Evolutionary conservation across 2,113 vertebrate genomes (phyloP), one percentile per base, ranked within the genome.

Genomic region (Sebastes fasciatus): DNA sequence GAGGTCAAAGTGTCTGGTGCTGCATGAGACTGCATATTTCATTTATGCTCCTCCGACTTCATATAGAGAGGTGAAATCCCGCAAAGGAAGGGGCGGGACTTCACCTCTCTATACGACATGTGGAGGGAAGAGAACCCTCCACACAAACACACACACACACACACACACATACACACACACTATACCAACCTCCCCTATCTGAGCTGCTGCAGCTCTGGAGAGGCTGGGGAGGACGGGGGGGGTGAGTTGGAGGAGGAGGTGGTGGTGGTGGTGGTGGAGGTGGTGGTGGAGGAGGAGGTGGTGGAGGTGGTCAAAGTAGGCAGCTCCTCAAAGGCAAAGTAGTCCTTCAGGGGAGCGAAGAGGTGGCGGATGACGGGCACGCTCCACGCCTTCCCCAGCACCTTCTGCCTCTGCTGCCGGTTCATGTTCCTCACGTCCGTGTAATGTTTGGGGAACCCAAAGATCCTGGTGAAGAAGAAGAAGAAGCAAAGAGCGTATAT

Each of bases 371-470:
- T 97, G 84, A 99, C 96, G 0, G 98, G 98, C 14, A 98, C 95
- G 0, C 96, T 98, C 98, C 98, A 99, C 0, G 98, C 96, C 57
- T 95, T 94, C 5, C 96, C 97, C 8, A 98, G 94, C 45, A 98
- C 96, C 94, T 96, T 98, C 94, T 98, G 97, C 67, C 97, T 95
- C 93, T 97, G 94, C 1, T 94, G 89, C 0, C 96, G 95, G 63
- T 95, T 92, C 81, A 98, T 95, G 93, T 94, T 97, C 92, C 95
- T 96, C 65, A 98, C 95, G 0, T 99, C 98, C 0, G 97, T 97
- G 95, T 98, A 99, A 90, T 98, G 97, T 65, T 96, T 96, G 2
- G 98, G 98, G 87, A 98, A 99, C 12, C 97, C 98, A 1, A 99
- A 98, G 89, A 99, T 97, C 89, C 98, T 99, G 95, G n/a, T 0